Evolutionary conservation across 2,113 vertebrate species (phyloP).

Genomic region (Montifringilla adamsi): DNA sequence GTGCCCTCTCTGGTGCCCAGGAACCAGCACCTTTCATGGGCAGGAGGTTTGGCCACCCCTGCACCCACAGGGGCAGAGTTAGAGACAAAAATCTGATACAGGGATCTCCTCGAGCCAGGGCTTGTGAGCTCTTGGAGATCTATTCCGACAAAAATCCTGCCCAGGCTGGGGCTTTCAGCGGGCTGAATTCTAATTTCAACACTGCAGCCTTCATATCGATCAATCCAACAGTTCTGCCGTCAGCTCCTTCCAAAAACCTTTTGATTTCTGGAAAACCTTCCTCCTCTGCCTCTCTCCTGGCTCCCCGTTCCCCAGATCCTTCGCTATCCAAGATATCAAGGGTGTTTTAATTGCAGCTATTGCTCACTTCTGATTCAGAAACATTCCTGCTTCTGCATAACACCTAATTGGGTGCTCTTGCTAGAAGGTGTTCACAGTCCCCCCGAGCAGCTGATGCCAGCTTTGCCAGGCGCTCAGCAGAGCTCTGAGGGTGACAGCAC

Average conservation of each 20-base stretch:
- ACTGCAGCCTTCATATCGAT: accelerated
- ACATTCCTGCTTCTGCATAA: not conserved
- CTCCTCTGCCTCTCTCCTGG: not conserved
- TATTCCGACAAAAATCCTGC: not conserved
- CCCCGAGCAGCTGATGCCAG: not conserved
- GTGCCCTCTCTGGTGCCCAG: not conserved
- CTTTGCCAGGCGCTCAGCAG: not conserved
- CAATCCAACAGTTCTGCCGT: not conserved
- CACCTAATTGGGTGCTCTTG: not conserved
- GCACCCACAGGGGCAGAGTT: not conserved
- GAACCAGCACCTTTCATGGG: not conserved
- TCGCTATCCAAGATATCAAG: accelerated
- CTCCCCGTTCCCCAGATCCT: not conserved
- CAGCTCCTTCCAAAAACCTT: not conserved
- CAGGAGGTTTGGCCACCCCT: not conserved
- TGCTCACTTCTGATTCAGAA: not conserved
- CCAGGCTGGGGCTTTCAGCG: not conserved
- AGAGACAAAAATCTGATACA: not conserved
- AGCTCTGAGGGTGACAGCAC: not conserved
- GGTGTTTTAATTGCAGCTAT: not conserved
- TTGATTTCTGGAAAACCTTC: not conserved
- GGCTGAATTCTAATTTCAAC: not conserved
- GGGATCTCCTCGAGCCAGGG: no score
- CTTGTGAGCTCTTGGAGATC: no score
- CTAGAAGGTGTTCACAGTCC: accelerated